Evolutionary conservation across 2,888 invertebrate species (phyloP).

Genomic region (Ophion ventricosus): DNA sequence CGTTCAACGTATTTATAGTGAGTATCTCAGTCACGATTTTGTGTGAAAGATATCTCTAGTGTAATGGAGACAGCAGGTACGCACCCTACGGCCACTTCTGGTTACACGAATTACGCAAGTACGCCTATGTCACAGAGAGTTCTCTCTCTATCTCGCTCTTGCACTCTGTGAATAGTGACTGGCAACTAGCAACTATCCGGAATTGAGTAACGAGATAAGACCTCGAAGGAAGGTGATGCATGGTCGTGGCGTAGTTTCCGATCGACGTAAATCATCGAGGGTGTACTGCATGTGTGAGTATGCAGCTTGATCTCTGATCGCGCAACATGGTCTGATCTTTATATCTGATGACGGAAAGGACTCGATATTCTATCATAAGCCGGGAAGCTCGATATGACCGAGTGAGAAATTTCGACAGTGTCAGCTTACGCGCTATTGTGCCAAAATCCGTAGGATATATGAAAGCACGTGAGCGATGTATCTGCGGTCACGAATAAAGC

Average conservation of each 20-base stretch:
- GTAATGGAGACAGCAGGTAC: conserved; percentile 41
- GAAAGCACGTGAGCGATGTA: neutral
- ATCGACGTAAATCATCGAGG: conserved; percentile 62
- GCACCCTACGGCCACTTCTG: conserved; percentile 38
- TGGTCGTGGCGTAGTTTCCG: conserved; percentile 63
- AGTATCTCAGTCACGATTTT: conserved; percentile 23
- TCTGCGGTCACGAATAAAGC: neutral
- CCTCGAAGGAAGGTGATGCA: conserved; percentile 60
- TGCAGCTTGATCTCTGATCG: conserved; percentile 48
- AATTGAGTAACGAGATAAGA: conserved; percentile 63
- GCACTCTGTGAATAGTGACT: conserved; percentile 34
- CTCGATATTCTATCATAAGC: conserved; percentile 28
- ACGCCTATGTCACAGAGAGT: conserved; percentile 20
- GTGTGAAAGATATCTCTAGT: conserved; percentile 36
- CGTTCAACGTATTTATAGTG: neutral
- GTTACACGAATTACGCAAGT: conserved; percentile 37
- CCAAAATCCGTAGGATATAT: neutral
- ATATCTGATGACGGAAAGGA: conserved; percentile 26
- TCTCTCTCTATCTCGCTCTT: conserved; percentile 16
- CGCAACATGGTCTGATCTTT: conserved; percentile 30
- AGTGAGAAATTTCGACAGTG: conserved; percentile 21
- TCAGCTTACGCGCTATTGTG: neutral
- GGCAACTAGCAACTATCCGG: conserved; percentile 62
- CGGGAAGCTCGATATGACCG: conserved; percentile 12
- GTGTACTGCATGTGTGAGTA: neutral